phyloP scores from a whole-genome alignment of 2,797 vertebrate genomes.

The Tachyglossus aculeatus region DNA sequence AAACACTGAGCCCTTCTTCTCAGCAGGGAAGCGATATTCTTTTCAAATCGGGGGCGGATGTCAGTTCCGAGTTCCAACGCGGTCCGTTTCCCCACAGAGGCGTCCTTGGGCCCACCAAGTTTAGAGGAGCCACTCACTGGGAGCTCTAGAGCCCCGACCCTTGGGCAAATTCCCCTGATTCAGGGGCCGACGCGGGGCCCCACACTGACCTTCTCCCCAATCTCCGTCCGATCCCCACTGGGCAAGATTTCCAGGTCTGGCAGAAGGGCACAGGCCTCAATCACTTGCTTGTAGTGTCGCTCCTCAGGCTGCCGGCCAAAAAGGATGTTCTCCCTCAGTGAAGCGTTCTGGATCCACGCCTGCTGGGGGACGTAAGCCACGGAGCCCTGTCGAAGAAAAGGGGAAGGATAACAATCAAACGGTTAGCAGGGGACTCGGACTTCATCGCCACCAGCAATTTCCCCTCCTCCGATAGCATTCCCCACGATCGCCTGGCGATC shows the following conservation, averaged over 20 bases:
- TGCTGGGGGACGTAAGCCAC: conserved; percentile 94
- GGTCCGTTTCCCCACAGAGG: too few relatives aligned
- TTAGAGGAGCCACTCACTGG: too few relatives aligned
- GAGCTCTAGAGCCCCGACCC: too few relatives aligned
- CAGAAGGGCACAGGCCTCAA: conserved; percentile 88
- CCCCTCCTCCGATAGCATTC: too few relatives aligned
- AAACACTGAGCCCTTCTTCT: too few relatives aligned
- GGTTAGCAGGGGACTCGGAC: too few relatives aligned
- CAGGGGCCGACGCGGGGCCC: background rate
- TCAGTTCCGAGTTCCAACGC: too few relatives aligned
- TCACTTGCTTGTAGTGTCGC: conserved; percentile 80
- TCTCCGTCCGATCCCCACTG: conserved; percentile 89
- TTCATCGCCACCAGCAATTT: too few relatives aligned
- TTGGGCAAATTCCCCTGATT: background rate
- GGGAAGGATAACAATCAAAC: background rate
- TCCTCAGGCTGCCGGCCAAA: conserved; percentile 85
- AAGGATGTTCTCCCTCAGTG: conserved; percentile 87
- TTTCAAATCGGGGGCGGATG: too few relatives aligned
- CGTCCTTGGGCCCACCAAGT: too few relatives aligned
- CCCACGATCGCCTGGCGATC: too few relatives aligned
- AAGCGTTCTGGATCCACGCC: conserved; percentile 97
- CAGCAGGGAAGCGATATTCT: too few relatives aligned
- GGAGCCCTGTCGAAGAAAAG: conserved; percentile 77
- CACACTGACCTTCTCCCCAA: conserved; percentile 91
- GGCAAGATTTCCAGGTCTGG: conserved; percentile 92